Base-by-base conservation (phyloP, 2,797 vertebrate genomes). In the Erpetoichthys calabaricus region DNA sequence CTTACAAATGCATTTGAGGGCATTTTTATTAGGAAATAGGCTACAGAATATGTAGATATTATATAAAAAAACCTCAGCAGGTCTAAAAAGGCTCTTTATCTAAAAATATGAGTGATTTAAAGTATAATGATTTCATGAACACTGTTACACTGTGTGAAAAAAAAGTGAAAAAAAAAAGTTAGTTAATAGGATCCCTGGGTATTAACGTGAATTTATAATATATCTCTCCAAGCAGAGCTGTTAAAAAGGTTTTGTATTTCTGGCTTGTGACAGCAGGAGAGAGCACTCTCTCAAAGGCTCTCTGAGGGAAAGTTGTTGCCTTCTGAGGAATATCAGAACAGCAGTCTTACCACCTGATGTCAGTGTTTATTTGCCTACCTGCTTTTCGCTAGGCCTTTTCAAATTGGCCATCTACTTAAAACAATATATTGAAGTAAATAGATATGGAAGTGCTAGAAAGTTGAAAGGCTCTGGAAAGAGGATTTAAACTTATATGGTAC, bases 131-230 rank as follows among this genome's bases (percentile, higher is more conserved):
- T 59, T 52, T 25, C 49, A 45, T 58, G 42, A 52, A 41, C 8
- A 45, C 44, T 46, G 44, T 54, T 42, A 53, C 44, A 42, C 44
- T 53, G 58, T 59, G 47, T 59, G 51, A 54, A 53, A 54, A 53
- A 45, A 47, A n/a, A 25, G 25, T 25, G 25, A 44, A 52, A 42
- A 8, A 6, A 51, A 59, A 55, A 54, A 47, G n/a, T 46, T 53
- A 47, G 50, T 59, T 59, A 54, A 59, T 59, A 42, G 58, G 51
- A 54, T 59, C 58, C 58, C 58, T 59, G 51, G 51, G 58, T 53
- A 59, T 59, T 59, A 59, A 54, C 42, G 45, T 54, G 58, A 45
- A 54, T 59, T 59, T 54, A 42, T 46, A 59, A 46, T 53, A 46
- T 10, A 8, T 41, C n/a, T 54, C 9, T 54, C 51, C 45, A 25